phyloP scores from a whole-genome alignment of 1,140 invertebrate species.

The Drosophila kikkawai region DNA sequence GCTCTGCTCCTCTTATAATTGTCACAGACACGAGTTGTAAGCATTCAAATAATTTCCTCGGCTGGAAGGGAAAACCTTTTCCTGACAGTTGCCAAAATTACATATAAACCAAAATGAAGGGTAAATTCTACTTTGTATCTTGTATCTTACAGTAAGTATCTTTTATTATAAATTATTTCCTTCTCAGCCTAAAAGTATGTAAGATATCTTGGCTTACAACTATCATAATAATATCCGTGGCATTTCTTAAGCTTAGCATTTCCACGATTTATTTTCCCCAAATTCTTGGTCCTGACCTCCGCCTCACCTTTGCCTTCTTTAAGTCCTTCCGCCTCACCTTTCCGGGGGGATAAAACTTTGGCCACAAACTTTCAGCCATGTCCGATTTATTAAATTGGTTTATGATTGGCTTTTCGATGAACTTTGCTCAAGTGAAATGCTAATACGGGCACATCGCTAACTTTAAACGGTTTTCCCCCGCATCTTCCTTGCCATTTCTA shows the following conservation, averaged over 20 bases:
- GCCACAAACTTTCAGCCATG: constrained; percentile 52
- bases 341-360: constrained; percentile 18
- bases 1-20: constrained; percentile 39
- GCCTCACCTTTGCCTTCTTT: not conserved
- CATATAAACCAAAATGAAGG: not conserved
- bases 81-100: not conserved
- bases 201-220: not conserved
- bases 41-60: constrained; percentile 28
- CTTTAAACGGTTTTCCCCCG: constrained; percentile 53
- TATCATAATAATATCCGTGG: too few species aligned
- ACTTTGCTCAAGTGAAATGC: constrained; percentile 63
- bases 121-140: not conserved
- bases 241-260: not conserved
- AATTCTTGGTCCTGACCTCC: not conserved
- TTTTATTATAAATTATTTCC: not conserved
- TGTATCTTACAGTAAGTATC: not conserved
- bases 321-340: not conserved
- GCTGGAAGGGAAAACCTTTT: not conserved
- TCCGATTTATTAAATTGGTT: constrained; percentile 71
- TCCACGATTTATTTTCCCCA: not conserved
- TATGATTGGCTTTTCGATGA: constrained; percentile 70
- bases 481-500: constrained; percentile 19
- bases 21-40: constrained; percentile 39
- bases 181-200: not conserved
- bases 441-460: constrained; percentile 50